A percentile compares a stretch with the other conserved stretches of the same genome.
Conservation (phyloP, 2,113 vertebrate genomes). For the Myiozetetes cayanensis region DNA sequence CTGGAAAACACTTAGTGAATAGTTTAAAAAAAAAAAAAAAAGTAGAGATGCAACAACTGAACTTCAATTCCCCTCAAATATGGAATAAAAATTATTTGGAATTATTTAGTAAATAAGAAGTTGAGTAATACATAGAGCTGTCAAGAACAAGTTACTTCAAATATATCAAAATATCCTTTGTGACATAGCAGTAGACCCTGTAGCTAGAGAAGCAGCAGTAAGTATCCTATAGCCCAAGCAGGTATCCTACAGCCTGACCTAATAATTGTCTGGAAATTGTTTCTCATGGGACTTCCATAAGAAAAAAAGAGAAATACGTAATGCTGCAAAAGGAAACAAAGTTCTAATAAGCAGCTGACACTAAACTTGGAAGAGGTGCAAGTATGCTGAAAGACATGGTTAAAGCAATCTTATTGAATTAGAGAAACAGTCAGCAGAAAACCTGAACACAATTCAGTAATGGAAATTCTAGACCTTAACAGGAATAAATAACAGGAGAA, state of each 20-base stretch:
- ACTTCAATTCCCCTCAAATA: background rate
- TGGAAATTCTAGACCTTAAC: background rate
- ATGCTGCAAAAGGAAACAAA: background rate
- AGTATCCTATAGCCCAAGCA: background rate
- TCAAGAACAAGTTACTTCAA: background rate
- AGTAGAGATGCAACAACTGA: background rate
- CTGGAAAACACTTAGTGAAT: background rate
- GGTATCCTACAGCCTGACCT: background rate
- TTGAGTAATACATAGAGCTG: background rate
- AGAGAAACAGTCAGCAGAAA: background rate
- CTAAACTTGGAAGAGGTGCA: background rate
- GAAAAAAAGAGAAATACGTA: background rate
- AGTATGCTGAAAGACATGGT: background rate
- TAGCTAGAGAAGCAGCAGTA: background rate
- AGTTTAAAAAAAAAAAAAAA: background rate
- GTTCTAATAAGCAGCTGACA: background rate
- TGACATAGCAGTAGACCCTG: background rate
- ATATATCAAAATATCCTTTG: background rate
- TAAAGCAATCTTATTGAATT: background rate
- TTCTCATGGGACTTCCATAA: background rate
- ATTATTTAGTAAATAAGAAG: background rate
- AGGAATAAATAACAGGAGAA: background rate
- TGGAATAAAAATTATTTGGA: background rate
- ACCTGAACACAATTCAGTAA: background rate
- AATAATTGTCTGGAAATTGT: background rate